phyloP scores from a whole-genome alignment of 2,113 vertebrate genomes.

The Oceanites oceanicus region DNA sequence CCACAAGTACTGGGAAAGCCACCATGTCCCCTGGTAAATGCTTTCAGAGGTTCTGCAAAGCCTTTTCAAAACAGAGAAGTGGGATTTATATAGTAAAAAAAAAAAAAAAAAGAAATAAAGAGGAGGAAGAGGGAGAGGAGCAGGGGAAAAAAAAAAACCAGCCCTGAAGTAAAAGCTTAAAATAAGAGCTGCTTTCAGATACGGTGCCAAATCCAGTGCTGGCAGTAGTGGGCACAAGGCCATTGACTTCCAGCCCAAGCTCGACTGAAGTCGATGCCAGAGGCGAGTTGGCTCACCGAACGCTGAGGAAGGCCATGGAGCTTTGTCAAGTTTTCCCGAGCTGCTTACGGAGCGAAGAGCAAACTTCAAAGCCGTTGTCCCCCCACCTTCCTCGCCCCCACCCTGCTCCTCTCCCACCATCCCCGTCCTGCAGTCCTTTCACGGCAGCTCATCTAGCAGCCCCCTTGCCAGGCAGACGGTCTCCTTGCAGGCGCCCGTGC shows the following conservation, averaged over 20 bases:
- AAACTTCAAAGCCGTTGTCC: constrained; percentile 16
- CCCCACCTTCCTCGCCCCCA: not conserved
- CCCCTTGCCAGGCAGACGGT: constrained; percentile 42
- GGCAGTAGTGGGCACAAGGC: constrained; percentile 44
- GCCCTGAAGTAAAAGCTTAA: constrained; percentile 24
- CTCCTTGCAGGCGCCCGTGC: not conserved
- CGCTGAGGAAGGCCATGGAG: not conserved
- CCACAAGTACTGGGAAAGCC: not conserved
- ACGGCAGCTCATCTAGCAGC: constrained; percentile 25
- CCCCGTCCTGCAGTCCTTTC: not conserved
- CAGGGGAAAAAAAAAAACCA: not conserved
- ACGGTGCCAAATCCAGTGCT: constrained; percentile 3
- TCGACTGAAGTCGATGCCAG: constrained; percentile 38
- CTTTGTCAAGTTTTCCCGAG: constrained; percentile 50
- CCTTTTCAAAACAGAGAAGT: not conserved
- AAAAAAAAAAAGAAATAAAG: not conserved
- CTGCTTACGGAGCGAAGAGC: not conserved
- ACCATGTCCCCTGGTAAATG: not conserved
- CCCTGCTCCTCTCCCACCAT: not conserved
- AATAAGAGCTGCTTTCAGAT: constrained; percentile 49
- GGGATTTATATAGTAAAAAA: not conserved
- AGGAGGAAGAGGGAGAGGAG: not conserved
- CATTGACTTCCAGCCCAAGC: constrained; percentile 20
- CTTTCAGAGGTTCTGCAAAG: not conserved
- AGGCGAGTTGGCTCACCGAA: not conserved